Evolutionary conservation across 1,140 invertebrate genomes (phyloP).

Genomic region (Chrysomallon squamiferum): DNA sequence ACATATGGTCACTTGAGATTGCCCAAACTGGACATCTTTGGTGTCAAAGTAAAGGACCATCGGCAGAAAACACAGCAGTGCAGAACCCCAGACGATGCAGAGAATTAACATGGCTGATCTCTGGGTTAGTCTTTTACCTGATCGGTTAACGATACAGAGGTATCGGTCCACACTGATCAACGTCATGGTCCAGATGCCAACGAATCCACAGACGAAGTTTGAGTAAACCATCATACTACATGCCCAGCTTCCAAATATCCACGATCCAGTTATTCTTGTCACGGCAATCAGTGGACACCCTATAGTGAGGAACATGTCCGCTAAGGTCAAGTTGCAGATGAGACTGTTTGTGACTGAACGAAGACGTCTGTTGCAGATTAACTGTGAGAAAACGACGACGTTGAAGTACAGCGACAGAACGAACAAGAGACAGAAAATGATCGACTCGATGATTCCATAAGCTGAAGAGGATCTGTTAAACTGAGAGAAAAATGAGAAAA

Average conservation of each 20-base stretch:
- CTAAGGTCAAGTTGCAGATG: constrained; percentile 47
- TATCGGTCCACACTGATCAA: constrained; percentile 52
- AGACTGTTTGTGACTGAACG: constrained; percentile 47
- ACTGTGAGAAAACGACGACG: constrained; percentile 29
- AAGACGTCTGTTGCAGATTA: constrained; percentile 27
- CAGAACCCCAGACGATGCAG: constrained; percentile 38
- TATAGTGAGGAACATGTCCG: constrained; percentile 42
- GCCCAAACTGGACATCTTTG: constrained; percentile 22
- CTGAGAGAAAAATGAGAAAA: constrained; percentile 49
- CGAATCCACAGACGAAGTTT: constrained; percentile 40
- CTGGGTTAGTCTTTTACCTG: constrained; percentile 24
- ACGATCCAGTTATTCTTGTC: constrained; percentile 33
- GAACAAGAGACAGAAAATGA: constrained; percentile 31
- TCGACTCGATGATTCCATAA: constrained; percentile 34
- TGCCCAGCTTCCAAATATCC: constrained; percentile 40
- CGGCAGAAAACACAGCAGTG: constrained; percentile 26
- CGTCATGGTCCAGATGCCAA: constrained; percentile 53
- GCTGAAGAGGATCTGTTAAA: constrained; percentile 40
- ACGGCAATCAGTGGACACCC: constrained; percentile 42
- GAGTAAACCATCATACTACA: constrained; percentile 38
- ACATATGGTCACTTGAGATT: constrained; percentile 30
- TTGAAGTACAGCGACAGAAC: constrained; percentile 56
- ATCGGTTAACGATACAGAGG: constrained; percentile 29
- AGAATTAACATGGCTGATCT: constrained; percentile 25
- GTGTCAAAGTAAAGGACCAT: constrained; percentile 41